Evolutionary conservation across 1,140 invertebrate species (phyloP).

Genomic region (Zaprionus africanus): DNA sequence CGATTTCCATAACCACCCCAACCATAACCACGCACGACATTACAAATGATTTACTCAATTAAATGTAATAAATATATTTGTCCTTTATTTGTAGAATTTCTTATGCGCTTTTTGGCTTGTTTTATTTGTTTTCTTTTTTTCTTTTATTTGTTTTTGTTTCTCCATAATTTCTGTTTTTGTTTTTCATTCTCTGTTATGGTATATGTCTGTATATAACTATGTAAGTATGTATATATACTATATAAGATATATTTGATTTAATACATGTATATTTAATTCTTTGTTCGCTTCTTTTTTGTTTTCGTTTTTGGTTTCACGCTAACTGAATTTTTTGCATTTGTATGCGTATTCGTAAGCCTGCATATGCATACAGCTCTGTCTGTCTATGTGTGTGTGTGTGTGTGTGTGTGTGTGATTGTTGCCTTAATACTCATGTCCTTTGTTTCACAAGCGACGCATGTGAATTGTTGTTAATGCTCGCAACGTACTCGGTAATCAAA

Average conservation of each 20-base stretch:
- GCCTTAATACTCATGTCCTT: constrained; percentile 14
- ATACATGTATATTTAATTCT: constrained; percentile 46
- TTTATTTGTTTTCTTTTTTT: constrained; percentile 39
- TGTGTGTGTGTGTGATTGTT: constrained; percentile 14
- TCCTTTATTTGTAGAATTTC: constrained; percentile 79
- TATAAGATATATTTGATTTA: constrained; percentile 48
- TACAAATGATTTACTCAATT: constrained; percentile 20
- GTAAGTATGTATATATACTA: constrained; percentile 42
- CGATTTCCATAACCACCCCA: background rate
- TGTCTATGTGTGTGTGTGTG: background rate
- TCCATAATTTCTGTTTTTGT: constrained; percentile 27
- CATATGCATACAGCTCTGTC: background rate
- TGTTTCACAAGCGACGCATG: constrained; percentile 1
- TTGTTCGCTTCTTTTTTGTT: constrained; percentile 11
- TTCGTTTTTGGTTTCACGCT: constrained; percentile 17
- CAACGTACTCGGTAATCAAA: constrained; percentile 22
- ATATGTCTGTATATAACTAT: constrained; percentile 58
- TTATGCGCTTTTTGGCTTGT: constrained; percentile 35
- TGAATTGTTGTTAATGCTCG: constrained; percentile 21
- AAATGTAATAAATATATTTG: constrained; percentile 81
- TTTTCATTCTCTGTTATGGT: constrained; percentile 42
- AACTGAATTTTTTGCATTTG: constrained; percentile 15
- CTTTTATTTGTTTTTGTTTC: constrained; percentile 34
- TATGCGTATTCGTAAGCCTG: background rate
- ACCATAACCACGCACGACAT: too few species aligned